Conservation (phyloP, 2,888 invertebrate genomes). For the Aricia artaxerxes region DNA sequence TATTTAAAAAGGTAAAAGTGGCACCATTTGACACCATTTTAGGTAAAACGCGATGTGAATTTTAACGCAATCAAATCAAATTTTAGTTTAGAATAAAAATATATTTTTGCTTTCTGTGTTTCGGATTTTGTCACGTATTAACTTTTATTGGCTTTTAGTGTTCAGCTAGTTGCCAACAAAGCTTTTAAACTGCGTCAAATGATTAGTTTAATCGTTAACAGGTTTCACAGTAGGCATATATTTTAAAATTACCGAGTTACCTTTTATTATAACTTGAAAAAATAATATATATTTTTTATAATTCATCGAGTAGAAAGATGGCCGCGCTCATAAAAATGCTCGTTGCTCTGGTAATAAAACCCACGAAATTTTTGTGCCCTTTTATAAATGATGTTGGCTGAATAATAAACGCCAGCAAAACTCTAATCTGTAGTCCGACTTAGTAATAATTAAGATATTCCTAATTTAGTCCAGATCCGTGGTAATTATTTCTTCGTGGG, state of each 20-base stretch:
- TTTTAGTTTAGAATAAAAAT: neutral
- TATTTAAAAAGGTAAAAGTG: neutral
- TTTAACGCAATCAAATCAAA: neutral
- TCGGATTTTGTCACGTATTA: neutral
- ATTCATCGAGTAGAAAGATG: neutral
- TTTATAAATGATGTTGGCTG: constrained; percentile 18
- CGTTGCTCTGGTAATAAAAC: constrained; percentile 18
- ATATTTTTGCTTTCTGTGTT: neutral
- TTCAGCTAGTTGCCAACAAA: neutral
- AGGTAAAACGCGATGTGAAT: neutral
- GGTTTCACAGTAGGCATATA: neutral
- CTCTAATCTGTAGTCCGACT: constrained; percentile 14
- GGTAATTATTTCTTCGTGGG: neutral
- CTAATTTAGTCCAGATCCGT: neutral
- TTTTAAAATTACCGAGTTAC: neutral
- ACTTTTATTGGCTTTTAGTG: neutral
- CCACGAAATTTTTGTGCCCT: constrained; percentile 4
- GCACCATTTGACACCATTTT: neutral
- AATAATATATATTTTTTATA: constrained; percentile 5
- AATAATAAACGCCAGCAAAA: constrained; percentile 2
- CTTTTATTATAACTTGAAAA: neutral
- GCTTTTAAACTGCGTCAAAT: neutral
- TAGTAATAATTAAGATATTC: constrained; percentile 19
- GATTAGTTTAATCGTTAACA: neutral
- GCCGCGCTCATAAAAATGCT: constrained; percentile 5